phyloP scores from a whole-genome alignment of 1,140 invertebrate genomes.

The Hyles euphorbiae region DNA sequence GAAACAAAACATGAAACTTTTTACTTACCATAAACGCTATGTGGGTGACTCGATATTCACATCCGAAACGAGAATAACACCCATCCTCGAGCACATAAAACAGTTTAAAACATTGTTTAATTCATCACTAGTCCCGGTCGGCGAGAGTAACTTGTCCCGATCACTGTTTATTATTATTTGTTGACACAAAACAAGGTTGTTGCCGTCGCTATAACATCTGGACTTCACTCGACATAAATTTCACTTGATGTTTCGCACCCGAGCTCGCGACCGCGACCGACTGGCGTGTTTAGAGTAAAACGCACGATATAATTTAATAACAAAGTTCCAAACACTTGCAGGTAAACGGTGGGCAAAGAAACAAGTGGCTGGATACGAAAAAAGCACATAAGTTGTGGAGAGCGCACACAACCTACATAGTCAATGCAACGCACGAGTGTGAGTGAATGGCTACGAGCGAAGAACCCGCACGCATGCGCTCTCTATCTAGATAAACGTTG shows the following conservation, averaged over 20 bases:
- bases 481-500: constrained; percentile 37
- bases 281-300: constrained; percentile 20
- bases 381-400: constrained; percentile 47
- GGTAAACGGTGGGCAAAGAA: constrained; percentile 42
- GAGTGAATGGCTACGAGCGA: constrained; percentile 43
- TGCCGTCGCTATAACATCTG: constrained; percentile 56
- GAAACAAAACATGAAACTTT: constrained; percentile 70
- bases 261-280: background rate
- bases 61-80: constrained; percentile 43
- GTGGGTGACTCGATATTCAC: constrained; percentile 63
- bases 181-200: constrained; percentile 64
- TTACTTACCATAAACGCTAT: constrained; percentile 71
- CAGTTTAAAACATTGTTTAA: constrained; percentile 65
- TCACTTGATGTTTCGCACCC: constrained; percentile 38
- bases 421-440: constrained; percentile 47
- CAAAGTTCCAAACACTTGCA: constrained; percentile 39
- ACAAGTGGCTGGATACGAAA: constrained; percentile 46
- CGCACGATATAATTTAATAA: constrained; percentile 12
- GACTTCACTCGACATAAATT: constrained; percentile 46
- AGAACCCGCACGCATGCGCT: constrained; percentile 31
- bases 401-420: constrained; percentile 39
- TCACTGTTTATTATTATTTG: constrained; percentile 68
- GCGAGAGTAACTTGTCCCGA: constrained; percentile 50
- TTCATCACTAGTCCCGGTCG: constrained; percentile 58
- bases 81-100: constrained; percentile 59